phyloP scores from a whole-genome alignment of 2,113 vertebrate genomes.

The Salminus brasiliensis region DNA sequence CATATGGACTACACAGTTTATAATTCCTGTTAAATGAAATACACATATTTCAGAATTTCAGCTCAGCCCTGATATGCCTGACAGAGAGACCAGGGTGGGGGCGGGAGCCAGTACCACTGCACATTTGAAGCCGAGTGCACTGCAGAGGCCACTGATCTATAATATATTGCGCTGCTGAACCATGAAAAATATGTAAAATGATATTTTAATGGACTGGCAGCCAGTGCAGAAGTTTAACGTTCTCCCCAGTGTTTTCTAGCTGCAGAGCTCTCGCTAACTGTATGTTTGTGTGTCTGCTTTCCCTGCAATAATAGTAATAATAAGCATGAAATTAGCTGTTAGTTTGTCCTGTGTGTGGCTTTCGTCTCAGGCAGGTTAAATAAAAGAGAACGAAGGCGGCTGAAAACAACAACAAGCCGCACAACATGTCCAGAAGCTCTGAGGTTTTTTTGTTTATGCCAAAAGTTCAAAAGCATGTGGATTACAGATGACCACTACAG shows the following conservation, averaged over 20 bases:
- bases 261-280: background rate
- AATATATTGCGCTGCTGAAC: constrained; percentile 3
- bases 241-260: background rate
- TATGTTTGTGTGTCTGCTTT: background rate
- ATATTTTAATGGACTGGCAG: constrained; percentile 5
- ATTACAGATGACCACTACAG: background rate
- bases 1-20: background rate
- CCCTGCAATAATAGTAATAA: background rate
- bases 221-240: background rate
- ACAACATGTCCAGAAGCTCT: background rate
- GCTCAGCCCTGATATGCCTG: background rate
- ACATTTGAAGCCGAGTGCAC: background rate
- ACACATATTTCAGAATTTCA: background rate
- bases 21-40: background rate
- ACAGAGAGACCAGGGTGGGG: background rate
- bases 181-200: constrained; percentile 1
- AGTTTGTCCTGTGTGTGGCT: background rate
- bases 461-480: background rate
- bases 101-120: background rate
- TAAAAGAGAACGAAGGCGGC: background rate
- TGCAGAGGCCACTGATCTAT: background rate
- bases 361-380: background rate
- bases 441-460: background rate
- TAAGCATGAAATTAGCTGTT: background rate
- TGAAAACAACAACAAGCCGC: background rate